These are phyloP conservation scores for Calyptomena viridis DNA, from an alignment of 2,113 vertebrate species.

Conservation along the genomic window DNA sequence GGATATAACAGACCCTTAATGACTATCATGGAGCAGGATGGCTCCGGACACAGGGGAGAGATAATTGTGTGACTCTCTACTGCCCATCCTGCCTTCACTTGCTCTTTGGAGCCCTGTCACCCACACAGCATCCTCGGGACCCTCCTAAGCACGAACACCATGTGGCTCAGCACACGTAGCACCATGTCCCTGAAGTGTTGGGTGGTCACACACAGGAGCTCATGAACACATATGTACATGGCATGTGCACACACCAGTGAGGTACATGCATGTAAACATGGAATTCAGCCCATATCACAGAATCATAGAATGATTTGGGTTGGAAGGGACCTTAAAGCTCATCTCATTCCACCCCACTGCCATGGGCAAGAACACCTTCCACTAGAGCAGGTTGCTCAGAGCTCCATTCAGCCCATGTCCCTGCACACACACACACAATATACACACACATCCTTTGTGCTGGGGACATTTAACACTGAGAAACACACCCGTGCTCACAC, in stretches of 20 bases:
- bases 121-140: rapidly evolving
- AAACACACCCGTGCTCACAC: too few species aligned
- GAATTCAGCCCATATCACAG: neutral
- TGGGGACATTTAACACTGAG: neutral
- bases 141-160: rapidly evolving
- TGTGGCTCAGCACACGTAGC: rapidly evolving
- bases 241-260: neutral
- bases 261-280: rapidly evolving
- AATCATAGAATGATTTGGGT: too few species aligned
- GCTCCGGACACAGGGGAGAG: neutral
- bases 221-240: rapidly evolving
- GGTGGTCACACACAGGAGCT: rapidly evolving
- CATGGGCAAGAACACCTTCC: neutral
- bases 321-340: neutral
- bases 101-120: neutral
- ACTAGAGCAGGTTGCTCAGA: rapidly evolving
- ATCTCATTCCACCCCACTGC: neutral
- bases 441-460: neutral
- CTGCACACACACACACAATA: too few species aligned
- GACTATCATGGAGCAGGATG: rapidly evolving
- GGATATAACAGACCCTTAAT: neutral
- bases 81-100: neutral
- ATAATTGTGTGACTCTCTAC: neutral
- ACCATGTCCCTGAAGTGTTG: rapidly evolving
- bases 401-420: rapidly evolving